These are phyloP conservation scores for Piprites chloris DNA, from an alignment of 2,113 vertebrate genomes.

Conservation along the genomic window DNA sequence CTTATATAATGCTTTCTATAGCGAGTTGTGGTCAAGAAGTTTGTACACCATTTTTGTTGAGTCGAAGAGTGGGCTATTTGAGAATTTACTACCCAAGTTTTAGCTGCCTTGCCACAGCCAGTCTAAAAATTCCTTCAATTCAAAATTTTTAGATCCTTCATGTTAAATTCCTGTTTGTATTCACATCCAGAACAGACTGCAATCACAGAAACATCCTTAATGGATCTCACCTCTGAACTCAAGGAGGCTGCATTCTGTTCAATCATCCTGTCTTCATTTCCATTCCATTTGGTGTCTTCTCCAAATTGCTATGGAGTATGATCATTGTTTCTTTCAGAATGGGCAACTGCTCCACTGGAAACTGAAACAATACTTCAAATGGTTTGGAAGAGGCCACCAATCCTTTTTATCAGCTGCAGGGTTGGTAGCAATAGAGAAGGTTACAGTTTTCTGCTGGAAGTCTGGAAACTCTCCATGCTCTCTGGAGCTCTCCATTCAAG, in stretches of 20 bases:
- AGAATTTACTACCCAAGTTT: neutral
- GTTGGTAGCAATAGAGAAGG: neutral
- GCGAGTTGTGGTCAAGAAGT: neutral
- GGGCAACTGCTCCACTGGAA: neutral
- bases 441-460: neutral
- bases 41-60: neutral
- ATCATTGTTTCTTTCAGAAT: neutral
- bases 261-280: neutral
- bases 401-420: rapidly evolving
- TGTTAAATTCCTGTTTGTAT: neutral
- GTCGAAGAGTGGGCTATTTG: neutral
- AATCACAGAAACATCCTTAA: neutral
- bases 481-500: neutral
- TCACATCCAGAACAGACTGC: neutral
- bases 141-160: neutral
- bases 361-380: neutral
- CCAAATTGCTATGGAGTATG: neutral
- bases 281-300: neutral
- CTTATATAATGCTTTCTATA: neutral
- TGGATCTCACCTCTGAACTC: neutral
- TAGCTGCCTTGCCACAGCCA: neutral
- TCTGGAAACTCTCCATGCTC: neutral
- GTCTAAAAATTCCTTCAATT: neutral
- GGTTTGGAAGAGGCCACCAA: neutral
- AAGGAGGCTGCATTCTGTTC: neutral